Evolutionary conservation across 2,113 vertebrate genomes (phyloP).

Genomic region (Lophius piscatorius): DNA sequence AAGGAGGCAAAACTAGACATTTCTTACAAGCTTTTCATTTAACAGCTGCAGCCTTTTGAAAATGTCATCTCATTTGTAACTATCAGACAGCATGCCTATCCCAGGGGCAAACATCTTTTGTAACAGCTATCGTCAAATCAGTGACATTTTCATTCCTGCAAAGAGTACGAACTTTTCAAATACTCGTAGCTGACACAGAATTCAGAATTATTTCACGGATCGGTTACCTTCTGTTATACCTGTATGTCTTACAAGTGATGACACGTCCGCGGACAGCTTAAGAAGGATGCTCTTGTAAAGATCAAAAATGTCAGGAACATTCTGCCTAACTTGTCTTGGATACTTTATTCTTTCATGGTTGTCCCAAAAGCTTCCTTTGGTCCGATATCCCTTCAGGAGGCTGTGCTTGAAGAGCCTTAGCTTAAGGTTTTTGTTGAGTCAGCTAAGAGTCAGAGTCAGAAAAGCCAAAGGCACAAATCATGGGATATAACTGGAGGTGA

Average conservation of each 20-base stretch:
- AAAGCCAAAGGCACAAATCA: too few relatives aligned
- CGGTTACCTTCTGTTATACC: background rate
- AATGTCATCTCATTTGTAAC: slow-evolving; percentile 8
- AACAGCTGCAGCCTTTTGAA: slow-evolving; percentile 1
- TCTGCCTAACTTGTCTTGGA: background rate
- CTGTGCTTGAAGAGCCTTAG: too few relatives aligned
- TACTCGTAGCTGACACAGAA: background rate
- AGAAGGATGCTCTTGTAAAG: slow-evolving; percentile 18
- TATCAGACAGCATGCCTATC: background rate
- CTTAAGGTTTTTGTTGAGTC: too few relatives aligned
- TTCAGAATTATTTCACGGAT: background rate
- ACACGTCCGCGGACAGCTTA: too few relatives aligned
- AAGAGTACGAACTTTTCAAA: too few relatives aligned
- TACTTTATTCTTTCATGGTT: background rate
- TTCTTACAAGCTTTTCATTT: background rate
- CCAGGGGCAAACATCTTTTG: background rate
- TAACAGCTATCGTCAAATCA: slow-evolving; percentile 13
- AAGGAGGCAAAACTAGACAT: background rate
- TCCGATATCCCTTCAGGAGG: background rate
- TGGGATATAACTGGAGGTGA: too few relatives aligned
- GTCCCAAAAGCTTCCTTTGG: slow-evolving; percentile 1
- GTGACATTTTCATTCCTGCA: slow-evolving; percentile 8
- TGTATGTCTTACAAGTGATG: background rate
- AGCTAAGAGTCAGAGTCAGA: too few relatives aligned
- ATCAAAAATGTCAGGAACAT: slow-evolving; percentile 1